Evolutionary conservation across 2,113 vertebrate species (phyloP).

Genomic region (Stegostoma tigrinum): DNA sequence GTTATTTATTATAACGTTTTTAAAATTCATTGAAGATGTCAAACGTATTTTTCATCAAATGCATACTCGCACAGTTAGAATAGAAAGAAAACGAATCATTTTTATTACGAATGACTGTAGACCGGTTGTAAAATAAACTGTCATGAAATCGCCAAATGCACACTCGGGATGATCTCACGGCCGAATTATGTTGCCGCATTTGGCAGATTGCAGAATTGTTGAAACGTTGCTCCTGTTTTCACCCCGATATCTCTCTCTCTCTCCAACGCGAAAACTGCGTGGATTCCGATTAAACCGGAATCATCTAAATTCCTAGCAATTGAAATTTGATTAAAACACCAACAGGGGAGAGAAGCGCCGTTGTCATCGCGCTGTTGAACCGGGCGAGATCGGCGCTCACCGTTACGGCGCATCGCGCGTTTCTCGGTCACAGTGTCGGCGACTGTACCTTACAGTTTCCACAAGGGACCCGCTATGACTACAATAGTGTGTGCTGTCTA

Average conservation of each 20-base stretch:
- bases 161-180: background rate
- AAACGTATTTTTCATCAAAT: background rate
- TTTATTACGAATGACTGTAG: background rate
- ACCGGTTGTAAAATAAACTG: background rate
- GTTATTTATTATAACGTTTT: slow-evolving; percentile 32
- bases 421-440: background rate
- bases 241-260: background rate
- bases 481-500: slow-evolving; percentile 11
- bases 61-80: background rate
- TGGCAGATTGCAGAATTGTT: background rate
- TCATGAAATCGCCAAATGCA: background rate
- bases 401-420: background rate
- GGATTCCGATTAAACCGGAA: too few relatives aligned
- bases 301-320: background rate
- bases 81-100: background rate
- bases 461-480: background rate
- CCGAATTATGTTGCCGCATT: background rate
- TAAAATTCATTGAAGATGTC: background rate
- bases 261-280: background rate
- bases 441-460: background rate
- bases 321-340: background rate
- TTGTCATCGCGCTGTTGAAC: background rate
- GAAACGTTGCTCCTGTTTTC: background rate
- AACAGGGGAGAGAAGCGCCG: background rate
- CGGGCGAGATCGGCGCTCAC: background rate